Evolutionary conservation across 2,888 invertebrate genomes (phyloP), one percentile per base, ranked within the genome.

Genomic region (Anthophora plumipes): DNA sequence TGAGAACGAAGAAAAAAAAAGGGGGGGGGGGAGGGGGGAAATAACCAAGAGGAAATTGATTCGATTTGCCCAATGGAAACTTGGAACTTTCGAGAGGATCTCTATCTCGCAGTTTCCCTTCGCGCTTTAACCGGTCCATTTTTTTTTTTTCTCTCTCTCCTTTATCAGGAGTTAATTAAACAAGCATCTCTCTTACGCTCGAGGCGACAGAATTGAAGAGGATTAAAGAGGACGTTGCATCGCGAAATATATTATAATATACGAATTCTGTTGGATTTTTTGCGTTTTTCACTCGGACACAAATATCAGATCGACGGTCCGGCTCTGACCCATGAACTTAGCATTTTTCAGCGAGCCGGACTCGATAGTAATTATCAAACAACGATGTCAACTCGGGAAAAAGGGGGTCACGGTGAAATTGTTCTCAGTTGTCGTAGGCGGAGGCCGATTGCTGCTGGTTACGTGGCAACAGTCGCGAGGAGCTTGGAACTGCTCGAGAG

Each of bases 401-500:
- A 43, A 61, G 22, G 17, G 17, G 57, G 68, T 52, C 68, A 52
- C 17, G 17, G 12, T 25, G 31, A 41, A n/a, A 31, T 43, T 6
- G 71, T 25, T 31, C 7, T 11, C 63, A 71, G 61, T 39, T 46
- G 31, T 55, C 46, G 43, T 6, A 12, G n/a, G 52, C 14, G 43
- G 14, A 12, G n/a, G 52, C n/a, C 60, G 50, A 70, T 70, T 31
- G 48, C 5, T 17, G 48, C 7, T 39, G 39, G 31, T 31, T 31
- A 43, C 72, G 39, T 22, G 41, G 31, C 11, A 25, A 22, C 48
- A 48, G 22, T 39, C 46, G 50, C 48, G 60, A 52, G 46, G 43
- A 52, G 50, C 14, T 5, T 54, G 17, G 43, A 69, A 72, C 70
- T 61, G 69, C 41, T 54, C 41, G 69, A 77, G 67, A 70, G 76